phyloP scores from a whole-genome alignment of 1,140 invertebrate species.

The Pseudoatta argentina region DNA sequence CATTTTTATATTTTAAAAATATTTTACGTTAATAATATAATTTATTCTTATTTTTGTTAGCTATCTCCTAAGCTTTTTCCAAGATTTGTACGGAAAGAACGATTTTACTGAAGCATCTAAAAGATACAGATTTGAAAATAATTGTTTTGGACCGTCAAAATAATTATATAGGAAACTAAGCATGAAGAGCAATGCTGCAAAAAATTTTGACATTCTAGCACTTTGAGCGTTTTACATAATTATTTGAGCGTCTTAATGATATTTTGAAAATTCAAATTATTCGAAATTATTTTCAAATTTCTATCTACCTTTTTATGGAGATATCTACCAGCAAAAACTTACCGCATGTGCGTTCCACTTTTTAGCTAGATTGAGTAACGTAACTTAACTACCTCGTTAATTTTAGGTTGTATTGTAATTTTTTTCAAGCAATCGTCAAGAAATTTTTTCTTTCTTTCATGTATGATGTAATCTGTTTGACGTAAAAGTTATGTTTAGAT shows the following conservation, averaged over 20 bases:
- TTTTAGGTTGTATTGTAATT: background rate
- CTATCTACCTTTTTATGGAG: too few species aligned
- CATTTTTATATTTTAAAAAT: background rate
- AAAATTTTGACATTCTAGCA: too few species aligned
- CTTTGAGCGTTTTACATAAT: too few species aligned
- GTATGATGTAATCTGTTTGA: background rate
- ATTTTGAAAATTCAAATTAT: too few species aligned
- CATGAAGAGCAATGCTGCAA: too few species aligned
- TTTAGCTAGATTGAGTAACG: background rate
- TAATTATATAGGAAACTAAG: too few species aligned
- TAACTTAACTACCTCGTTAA: background rate
- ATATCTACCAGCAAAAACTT: too few species aligned
- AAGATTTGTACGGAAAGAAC: background rate
- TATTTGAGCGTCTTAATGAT: too few species aligned
- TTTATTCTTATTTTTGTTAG: background rate
- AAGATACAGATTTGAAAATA: too few species aligned
- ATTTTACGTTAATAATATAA: background rate
- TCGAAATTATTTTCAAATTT: too few species aligned
- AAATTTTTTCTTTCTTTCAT: background rate
- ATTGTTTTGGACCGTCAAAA: too few species aligned
- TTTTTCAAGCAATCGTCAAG: background rate
- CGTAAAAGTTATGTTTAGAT: conserved; percentile 37
- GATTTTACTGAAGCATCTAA: too few species aligned
- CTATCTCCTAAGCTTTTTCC: background rate
- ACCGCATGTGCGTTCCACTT: background rate